Evolutionary conservation across 2,888 invertebrate species (phyloP).

Genomic region (Habrosyne pyritoides): DNA sequence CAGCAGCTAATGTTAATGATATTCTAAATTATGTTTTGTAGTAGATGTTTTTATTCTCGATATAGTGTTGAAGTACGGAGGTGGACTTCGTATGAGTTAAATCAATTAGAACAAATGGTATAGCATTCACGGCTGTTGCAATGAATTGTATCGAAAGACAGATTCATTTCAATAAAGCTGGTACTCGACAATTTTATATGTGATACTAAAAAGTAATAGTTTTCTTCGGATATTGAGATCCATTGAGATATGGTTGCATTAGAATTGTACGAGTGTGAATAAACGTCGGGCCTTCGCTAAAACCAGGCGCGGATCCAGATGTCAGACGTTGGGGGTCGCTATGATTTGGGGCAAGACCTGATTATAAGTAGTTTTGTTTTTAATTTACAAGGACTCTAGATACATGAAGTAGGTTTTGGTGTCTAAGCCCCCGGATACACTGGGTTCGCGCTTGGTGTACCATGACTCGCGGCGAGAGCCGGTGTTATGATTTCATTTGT

Average conservation of each 20-base stretch:
- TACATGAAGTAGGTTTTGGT: not conserved
- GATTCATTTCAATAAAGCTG: constrained; percentile 6
- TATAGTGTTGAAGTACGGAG: constrained; percentile 42
- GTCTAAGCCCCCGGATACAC: not conserved
- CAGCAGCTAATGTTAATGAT: constrained; percentile 52
- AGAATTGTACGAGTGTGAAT: constrained; percentile 6
- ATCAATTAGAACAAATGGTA: constrained; percentile 29
- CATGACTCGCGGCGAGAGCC: constrained; percentile 30
- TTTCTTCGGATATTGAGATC: not conserved
- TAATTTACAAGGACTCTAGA: not conserved
- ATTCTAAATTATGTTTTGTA: constrained; percentile 77
- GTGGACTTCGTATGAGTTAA: constrained; percentile 36
- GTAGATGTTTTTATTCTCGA: constrained; percentile 69
- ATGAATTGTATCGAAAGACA: not conserved
- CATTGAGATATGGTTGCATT: not conserved
- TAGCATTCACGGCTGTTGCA: constrained; percentile 23
- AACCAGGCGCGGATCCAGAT: constrained; percentile 11
- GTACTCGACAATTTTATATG: constrained; percentile 13
- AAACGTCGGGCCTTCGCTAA: constrained; percentile 56
- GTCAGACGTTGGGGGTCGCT: not conserved
- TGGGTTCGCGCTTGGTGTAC: constrained; percentile 10
- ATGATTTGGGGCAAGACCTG: too few relatives aligned
- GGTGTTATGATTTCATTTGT: constrained; percentile 53
- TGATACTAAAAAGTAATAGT: constrained; percentile 5
- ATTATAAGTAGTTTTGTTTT: not conserved